Evolutionary conservation across 2,888 invertebrate genomes (phyloP).

Genomic region (Blastobasis lacticolella): DNA sequence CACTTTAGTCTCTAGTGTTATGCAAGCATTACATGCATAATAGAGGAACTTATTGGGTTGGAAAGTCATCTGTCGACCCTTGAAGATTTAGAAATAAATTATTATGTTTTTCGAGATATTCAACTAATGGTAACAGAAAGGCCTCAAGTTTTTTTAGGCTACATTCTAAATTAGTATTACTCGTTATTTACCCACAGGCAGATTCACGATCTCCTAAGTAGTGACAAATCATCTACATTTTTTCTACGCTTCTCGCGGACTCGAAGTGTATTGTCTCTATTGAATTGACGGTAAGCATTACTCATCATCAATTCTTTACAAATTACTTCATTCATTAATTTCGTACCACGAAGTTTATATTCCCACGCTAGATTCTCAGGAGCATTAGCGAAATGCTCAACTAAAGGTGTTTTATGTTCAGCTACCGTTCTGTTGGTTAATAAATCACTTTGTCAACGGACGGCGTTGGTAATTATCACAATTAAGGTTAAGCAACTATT

Average conservation of each 20-base stretch:
- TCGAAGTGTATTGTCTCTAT: conserved; percentile 9
- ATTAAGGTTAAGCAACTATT: conserved; percentile 68
- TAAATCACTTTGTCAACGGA: conserved; percentile 61
- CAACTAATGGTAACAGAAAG: no score
- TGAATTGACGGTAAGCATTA: conserved; percentile 20
- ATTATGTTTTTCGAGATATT: no score
- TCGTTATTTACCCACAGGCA: no score
- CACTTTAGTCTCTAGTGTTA: not conserved
- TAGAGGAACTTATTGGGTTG: no score
- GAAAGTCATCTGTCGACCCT: no score
- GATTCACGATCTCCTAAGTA: no score
- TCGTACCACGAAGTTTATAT: conserved; percentile 27
- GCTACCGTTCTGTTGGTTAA: conserved; percentile 30
- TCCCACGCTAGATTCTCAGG: conserved; percentile 40
- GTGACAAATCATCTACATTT: no score
- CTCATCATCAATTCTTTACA: conserved; percentile 26
- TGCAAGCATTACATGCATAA: no score
- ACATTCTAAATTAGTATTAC: no score
- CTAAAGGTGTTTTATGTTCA: conserved; percentile 10
- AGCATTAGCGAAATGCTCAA: conserved; percentile 45
- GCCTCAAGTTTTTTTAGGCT: no score
- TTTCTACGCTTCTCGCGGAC: no score
- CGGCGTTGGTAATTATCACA: conserved; percentile 54
- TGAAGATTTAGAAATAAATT: no score
- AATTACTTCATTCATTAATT: conserved; percentile 32